Evolutionary conservation across 2,797 vertebrate species (phyloP).

Genomic region (Florisuga fusca): DNA sequence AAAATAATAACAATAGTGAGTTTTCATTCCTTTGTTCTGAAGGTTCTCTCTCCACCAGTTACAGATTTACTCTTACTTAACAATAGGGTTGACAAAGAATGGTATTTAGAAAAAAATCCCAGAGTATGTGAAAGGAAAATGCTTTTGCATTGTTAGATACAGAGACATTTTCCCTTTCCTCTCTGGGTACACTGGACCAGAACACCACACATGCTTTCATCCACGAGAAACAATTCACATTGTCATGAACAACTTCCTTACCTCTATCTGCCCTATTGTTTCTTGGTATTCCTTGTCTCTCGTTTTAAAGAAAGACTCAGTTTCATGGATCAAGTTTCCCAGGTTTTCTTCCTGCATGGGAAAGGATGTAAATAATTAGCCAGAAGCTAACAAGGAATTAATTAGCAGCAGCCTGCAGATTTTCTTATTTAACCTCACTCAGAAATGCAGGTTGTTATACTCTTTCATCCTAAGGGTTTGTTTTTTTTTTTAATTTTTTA

Average conservation of each 20-base stretch:
- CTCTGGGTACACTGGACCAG: background rate
- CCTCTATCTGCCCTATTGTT: slow-evolving; percentile 98
- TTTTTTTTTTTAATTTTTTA: background rate
- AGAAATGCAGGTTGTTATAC: background rate
- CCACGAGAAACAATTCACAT: background rate
- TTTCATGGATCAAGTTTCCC: slow-evolving; percentile 95
- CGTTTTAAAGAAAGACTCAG: slow-evolving; percentile 95
- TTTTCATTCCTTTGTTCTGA: background rate
- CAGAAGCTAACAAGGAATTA: background rate
- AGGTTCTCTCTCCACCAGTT: background rate
- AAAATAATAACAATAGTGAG: background rate
- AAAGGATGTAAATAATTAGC: background rate
- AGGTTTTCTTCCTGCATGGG: slow-evolving; percentile 90
- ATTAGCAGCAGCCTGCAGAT: background rate
- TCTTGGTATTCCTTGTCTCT: slow-evolving; percentile 98
- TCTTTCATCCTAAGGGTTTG: background rate
- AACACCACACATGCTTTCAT: background rate
- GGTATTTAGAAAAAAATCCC: background rate
- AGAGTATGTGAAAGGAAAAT: background rate
- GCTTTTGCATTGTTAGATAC: background rate
- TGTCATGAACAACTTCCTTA: slow-evolving; percentile 53
- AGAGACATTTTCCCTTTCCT: background rate
- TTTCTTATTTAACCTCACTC: background rate
- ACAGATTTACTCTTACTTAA: background rate
- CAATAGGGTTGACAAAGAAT: background rate